Percentiles rank a stretch among this genome's conserved stretches.
Conservation (phyloP, 2,888 invertebrate genomes). For the Sinopyrophorus schimmeli region DNA sequence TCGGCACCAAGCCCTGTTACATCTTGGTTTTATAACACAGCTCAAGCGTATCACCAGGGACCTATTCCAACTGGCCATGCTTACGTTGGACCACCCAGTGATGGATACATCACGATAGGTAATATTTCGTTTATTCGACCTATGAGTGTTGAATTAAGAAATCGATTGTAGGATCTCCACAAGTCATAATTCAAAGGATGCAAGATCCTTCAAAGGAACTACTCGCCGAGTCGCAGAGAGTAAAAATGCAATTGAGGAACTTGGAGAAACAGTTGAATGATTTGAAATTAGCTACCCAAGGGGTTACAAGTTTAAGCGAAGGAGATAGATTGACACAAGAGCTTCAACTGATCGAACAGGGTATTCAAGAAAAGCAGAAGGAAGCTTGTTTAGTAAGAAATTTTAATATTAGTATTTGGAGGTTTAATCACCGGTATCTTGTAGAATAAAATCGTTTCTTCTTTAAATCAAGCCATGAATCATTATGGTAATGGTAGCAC, state of each 20-base stretch:
- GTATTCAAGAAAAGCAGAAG: conserved; percentile 65
- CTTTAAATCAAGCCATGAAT: conserved; percentile 44
- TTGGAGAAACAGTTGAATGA: conserved; percentile 66
- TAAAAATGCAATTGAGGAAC: conserved; percentile 62
- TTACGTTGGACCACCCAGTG: conserved; percentile 46
- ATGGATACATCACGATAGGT: conserved; percentile 58
- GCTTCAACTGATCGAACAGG: conserved; percentile 64
- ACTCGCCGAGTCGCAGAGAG: conserved; percentile 63
- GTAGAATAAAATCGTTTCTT: conserved; percentile 53
- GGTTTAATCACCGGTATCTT: conserved; percentile 20
- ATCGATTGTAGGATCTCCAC: conserved; percentile 50
- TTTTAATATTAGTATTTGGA: background rate
- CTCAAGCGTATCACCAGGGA: conserved; percentile 46
- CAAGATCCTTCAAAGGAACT: conserved; percentile 55
- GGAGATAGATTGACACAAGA: conserved; percentile 64
- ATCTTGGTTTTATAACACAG: conserved; percentile 56
- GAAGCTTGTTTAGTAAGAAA: conserved; percentile 57
- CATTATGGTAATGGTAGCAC: conserved; percentile 41
- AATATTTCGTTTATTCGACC: no score
- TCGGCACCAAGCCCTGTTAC: conserved; percentile 55
- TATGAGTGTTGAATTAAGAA: no score
- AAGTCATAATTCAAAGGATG: conserved; percentile 49
- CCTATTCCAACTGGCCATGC: conserved; percentile 44
- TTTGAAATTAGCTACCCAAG: conserved; percentile 62
- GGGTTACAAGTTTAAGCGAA: conserved; percentile 58